Evolutionary conservation across 2,888 invertebrate genomes (phyloP).

Genomic region (Rotaria socialis): DNA sequence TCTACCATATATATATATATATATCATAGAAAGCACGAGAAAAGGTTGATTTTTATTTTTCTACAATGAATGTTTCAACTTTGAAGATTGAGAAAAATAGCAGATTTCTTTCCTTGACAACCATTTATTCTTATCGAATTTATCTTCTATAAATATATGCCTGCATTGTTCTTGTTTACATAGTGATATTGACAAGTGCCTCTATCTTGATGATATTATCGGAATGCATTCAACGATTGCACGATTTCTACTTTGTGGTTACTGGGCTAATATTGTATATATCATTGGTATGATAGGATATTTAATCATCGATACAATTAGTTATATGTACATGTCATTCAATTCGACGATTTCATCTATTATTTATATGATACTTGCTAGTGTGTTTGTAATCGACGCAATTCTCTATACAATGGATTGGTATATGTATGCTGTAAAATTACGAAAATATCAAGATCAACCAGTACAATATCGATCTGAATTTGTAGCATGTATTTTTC

Average conservation of each 20-base stretch:
- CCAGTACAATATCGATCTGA: not conserved
- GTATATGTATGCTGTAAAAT: slow-evolving; percentile 15
- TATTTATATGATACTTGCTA: not conserved
- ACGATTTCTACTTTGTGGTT: not conserved
- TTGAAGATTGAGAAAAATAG: not conserved
- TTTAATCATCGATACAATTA: not conserved
- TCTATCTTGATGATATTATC: slow-evolving; percentile 1
- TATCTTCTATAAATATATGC: not conserved
- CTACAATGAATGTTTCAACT: no score
- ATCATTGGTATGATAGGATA: slow-evolving; percentile 28
- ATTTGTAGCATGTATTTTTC: slow-evolving; percentile 27
- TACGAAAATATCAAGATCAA: not conserved
- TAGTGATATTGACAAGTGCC: not conserved
- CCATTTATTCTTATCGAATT: not conserved
- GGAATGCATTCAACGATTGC: not conserved
- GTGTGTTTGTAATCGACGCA: slow-evolving; percentile 6
- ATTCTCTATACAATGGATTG: slow-evolving; percentile 20
- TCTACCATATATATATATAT: no score
- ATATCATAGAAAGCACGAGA: not conserved
- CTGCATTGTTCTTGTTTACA: not conserved
- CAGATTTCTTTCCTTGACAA: not conserved
- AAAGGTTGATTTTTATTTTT: no score
- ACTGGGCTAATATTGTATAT: slow-evolving; percentile 24
- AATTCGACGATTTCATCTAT: not conserved
- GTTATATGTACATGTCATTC: not conserved